Base-by-base conservation (phyloP, 2,113 vertebrate species). In the Chaetodon trifascialis region DNA sequence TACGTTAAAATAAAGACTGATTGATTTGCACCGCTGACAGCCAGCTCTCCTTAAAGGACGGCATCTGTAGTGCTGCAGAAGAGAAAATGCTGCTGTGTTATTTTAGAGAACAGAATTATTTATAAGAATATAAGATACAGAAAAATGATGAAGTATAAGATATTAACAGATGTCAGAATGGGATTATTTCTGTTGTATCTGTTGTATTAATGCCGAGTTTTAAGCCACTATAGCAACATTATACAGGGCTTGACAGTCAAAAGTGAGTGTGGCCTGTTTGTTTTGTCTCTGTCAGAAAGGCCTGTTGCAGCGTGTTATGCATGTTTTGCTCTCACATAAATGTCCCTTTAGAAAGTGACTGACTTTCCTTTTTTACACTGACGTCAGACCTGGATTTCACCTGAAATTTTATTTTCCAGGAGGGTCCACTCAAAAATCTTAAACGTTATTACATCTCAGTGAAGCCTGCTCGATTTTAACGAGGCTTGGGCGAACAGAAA, bases 391-490 rank as follows among this genome's bases (percentile, higher is more conserved):
- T 38, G 36, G 8, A 40, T 15, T n/a, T 38, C 16, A 11, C 17
- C 66, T 9, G 55, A 56, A 7, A 30, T 56, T 25, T 30, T 30
- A 30, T 58, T 58, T 25, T 55, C 14, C n/a, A 34, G 6, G 34
- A n/a, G 11, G 25, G 7, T 46, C 2, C 56, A 62, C 56, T 36
- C 19, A 47, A 47, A 52, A 47, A 60, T 34, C 0, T 11, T 4
- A 40, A 60, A 49, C 10, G 2, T 49, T 23, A 40, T 52, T 44
- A 40, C 6, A 36, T 65, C 14, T 64, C 1, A 62, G n/a, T 25
- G 36, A 70, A 62, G 55, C 30, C 66, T 42, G 56, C n/a, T 16
- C 44, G n/a, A 34, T 71, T 70, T 79, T 12, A 71, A 44, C 8
- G 63, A 38, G 52, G 40, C 40, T 58, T 16, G 19, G 19, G 30